Conservation (phyloP, 2,797 vertebrate species). For the Myripristis jacobus region DNA sequence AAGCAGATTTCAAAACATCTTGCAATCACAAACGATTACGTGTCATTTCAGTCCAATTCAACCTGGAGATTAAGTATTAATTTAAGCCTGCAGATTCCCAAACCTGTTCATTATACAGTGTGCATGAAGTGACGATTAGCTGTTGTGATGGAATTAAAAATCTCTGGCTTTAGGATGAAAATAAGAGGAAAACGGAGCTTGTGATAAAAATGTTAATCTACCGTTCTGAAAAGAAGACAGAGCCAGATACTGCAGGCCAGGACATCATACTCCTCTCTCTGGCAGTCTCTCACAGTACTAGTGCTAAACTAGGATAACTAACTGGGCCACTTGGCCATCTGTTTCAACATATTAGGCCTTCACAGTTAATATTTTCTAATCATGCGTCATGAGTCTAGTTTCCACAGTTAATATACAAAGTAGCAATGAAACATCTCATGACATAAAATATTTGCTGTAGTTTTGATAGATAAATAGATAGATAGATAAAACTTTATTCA, state of each 20-base stretch:
- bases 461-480: too few species aligned
- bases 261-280: not conserved
- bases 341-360: not conserved
- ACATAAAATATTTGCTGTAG: not conserved
- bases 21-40: not conserved
- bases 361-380: not conserved
- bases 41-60: constrained; percentile 17
- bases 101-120: constrained; percentile 19
- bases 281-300: not conserved
- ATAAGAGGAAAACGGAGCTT: constrained; percentile 1
- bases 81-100: constrained; percentile 14
- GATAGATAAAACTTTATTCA: too few species aligned
- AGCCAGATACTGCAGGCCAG: not conserved
- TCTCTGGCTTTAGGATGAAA: not conserved
- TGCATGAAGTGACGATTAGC: constrained; percentile 29
- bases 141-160: constrained; percentile 3
- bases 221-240: not conserved
- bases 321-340: not conserved
- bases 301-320: constrained; percentile 1
- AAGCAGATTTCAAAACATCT: constrained; percentile 18
- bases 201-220: constrained; percentile 18
- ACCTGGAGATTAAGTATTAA: constrained; percentile 25
- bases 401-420: too few species aligned
- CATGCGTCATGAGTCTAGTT: too few species aligned
- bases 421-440: too few species aligned